Evolutionary conservation across 2,113 vertebrate species (phyloP).

Genomic region (Aramus guarauna): DNA sequence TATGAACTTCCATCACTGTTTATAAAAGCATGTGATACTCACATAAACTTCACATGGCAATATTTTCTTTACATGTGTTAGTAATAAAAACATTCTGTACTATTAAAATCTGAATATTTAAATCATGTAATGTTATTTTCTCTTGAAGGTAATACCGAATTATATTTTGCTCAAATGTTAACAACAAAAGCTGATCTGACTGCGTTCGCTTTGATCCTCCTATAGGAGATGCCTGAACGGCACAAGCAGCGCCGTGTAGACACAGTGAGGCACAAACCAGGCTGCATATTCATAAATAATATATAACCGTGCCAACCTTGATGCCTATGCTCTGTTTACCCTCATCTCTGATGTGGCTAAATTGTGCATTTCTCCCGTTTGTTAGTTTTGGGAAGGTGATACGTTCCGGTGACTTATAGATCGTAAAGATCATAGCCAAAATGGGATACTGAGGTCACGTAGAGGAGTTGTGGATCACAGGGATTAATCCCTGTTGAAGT

Average conservation of each 20-base stretch:
- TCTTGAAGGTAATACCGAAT: not conserved
- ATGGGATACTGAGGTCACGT: not conserved
- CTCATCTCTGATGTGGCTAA: not conserved
- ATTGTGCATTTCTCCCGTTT: not conserved
- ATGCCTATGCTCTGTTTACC: not conserved
- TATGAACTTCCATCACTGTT: not conserved
- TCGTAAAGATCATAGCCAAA: not conserved
- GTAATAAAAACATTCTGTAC: constrained; percentile 1
- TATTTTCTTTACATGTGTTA: constrained; percentile 50
- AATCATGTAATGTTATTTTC: not conserved
- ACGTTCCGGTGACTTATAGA: not conserved
- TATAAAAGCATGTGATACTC: constrained; percentile 19
- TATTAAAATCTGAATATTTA: constrained; percentile 21
- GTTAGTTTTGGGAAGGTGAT: not conserved
- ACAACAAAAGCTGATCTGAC: not conserved
- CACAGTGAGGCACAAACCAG: not conserved
- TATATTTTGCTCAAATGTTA: not conserved
- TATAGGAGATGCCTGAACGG: not conserved
- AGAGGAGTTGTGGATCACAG: not conserved
- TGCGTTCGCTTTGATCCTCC: not conserved
- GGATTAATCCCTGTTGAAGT: not conserved
- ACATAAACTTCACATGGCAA: not conserved
- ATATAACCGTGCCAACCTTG: not conserved
- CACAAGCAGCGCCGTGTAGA: not conserved
- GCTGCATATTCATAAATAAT: not conserved